Percentiles rank a stretch among this genome's conserved stretches.
Conservation (phyloP, 2,113 vertebrate species). For the Poeciliopsis occidentalis region DNA sequence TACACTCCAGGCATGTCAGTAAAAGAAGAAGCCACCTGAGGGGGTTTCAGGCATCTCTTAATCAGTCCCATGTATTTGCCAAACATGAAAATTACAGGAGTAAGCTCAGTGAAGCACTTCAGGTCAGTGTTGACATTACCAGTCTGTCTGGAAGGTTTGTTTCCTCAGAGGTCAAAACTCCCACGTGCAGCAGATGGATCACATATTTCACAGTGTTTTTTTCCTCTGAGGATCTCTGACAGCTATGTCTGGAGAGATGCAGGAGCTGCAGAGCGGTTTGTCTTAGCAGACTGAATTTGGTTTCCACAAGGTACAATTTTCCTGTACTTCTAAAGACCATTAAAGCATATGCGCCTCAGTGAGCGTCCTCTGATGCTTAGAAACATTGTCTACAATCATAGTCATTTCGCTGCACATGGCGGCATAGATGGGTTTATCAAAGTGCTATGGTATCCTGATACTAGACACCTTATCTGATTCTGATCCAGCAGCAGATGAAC, state of each 20-base stretch:
- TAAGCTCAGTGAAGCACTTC: slow-evolving; percentile 12
- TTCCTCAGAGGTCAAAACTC: slow-evolving; percentile 30
- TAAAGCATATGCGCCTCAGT: slow-evolving; percentile 18
- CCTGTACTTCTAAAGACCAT: background rate
- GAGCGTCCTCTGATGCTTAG: slow-evolving; percentile 4
- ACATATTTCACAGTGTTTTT: slow-evolving; percentile 15
- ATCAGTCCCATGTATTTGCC: slow-evolving; percentile 19
- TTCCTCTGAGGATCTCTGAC: background rate
- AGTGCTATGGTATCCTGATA: slow-evolving; percentile 17
- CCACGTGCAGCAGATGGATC: slow-evolving; percentile 17
- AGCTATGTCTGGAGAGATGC: slow-evolving; percentile 2
- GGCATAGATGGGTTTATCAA: slow-evolving; percentile 26
- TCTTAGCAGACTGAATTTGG: background rate
- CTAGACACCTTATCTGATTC: slow-evolving; percentile 34
- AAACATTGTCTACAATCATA: slow-evolving; percentile 28
- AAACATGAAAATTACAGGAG: slow-evolving; percentile 24
- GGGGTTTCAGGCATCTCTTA: background rate
- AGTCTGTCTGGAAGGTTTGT: slow-evolving; percentile 22
- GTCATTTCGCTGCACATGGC: slow-evolving; percentile 33
- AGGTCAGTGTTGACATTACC: slow-evolving; percentile 26
- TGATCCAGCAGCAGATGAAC: slow-evolving; percentile 44
- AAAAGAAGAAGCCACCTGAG: slow-evolving; percentile 23
- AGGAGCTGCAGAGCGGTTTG: background rate
- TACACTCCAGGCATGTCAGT: background rate
- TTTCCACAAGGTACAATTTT: slow-evolving; percentile 7